Evolutionary conservation across 2,113 vertebrate species (phyloP), one percentile per base, ranked within the genome.

Genomic region (Pelmatolapia mariae): DNA sequence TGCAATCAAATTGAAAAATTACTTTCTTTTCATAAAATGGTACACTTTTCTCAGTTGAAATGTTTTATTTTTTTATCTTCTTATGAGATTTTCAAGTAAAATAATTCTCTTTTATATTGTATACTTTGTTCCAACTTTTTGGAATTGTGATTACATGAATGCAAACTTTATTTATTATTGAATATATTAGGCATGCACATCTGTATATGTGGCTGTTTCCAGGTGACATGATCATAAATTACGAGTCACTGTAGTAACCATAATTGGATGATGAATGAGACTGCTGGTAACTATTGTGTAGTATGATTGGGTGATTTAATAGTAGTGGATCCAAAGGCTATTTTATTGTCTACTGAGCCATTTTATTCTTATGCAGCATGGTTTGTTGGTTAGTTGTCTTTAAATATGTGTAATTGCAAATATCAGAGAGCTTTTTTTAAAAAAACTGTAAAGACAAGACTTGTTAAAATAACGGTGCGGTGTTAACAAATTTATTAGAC

Each of bases 181-280:
- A n/a, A 66, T 36, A 63, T 38, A n/a, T 52, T 79, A 61, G n/a
- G 11, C 61, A 13, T 68, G 19, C 36, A 76, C 29, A 38, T 26
- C 12, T 90, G 24, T 56, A 66, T 24, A 29, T 80, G 26, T 24
- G 24, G 4, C 31, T 45, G 10, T 57, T n/a, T 40, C 24, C 22
- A 47, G 50, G 54, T 68, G 29, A 18, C 29, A 10, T 29, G 68
- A 56, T 47, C 54, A 54, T 8, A 61, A 90, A 56, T 81, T 73
- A 87, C 54, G 33, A 88, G 81, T 81, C 73, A 89, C n/a, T 87
- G 71, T 56, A 83, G 68, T 73, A 50, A 18, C 8, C 26, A 19
- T 86, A 86, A 93, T 80, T 80, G 61, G 80, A 85, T 87, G 89
- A 92, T 63, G 2, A 81, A 85, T 92, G 22, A 47, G 47, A 54